Conservation (phyloP, 1,140 invertebrate genomes). For the Metopolophium dirhodum region DNA sequence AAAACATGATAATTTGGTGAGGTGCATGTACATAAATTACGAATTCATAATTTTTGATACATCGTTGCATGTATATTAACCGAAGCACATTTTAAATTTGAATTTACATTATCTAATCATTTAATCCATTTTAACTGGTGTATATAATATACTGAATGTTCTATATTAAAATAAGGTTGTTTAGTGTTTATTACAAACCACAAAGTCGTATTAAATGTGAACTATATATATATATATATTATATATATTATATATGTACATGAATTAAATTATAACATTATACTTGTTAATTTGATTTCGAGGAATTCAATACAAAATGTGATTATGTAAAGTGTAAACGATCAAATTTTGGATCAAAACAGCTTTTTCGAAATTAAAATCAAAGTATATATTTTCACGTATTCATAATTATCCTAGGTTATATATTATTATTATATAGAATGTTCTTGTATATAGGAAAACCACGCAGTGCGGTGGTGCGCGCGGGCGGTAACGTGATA, state of each 20-base stretch:
- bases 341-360: background rate
- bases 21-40: background rate
- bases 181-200: background rate
- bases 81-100: background rate
- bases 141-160: background rate
- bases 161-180: background rate
- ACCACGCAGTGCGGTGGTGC: background rate
- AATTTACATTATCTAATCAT: background rate
- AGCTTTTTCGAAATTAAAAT: conserved; percentile 13
- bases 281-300: background rate
- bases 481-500: background rate
- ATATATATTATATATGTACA: no score
- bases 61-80: background rate
- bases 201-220: background rate
- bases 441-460: background rate
- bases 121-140: background rate
- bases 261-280: background rate
- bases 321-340: conserved; percentile 16
- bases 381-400: background rate
- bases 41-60: background rate
- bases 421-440: background rate
- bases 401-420: background rate
- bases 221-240: background rate
- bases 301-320: background rate
- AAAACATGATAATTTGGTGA: background rate